phyloP scores from a whole-genome alignment of 64 coral and sea anemone species.

The Astreopora myriophthalma region DNA sequence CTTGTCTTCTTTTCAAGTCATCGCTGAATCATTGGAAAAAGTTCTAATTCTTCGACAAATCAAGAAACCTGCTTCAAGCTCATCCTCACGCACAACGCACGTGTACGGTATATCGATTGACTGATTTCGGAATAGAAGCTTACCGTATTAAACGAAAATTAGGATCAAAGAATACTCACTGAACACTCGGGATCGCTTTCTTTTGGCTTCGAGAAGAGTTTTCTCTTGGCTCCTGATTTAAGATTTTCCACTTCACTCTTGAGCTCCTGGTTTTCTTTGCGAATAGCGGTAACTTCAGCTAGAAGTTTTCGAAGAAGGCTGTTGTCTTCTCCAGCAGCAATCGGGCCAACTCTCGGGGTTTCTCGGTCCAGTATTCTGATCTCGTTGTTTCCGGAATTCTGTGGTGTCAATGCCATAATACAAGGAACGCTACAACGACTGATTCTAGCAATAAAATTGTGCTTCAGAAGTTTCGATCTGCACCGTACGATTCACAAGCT shows the following conservation, averaged over 20 bases:
- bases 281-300: not conserved
- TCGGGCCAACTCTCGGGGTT: not conserved
- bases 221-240: not conserved
- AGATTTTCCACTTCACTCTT: not conserved
- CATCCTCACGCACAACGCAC: not conserved
- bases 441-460: not conserved
- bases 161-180: not conserved
- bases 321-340: not conserved
- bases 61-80: not conserved
- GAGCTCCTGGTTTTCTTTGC: conserved; percentile 6
- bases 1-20: not conserved
- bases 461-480: not conserved
- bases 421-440: not conserved
- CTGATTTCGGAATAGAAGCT: not conserved
- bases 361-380: not conserved
- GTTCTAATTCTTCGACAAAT: not conserved
- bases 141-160: not conserved
- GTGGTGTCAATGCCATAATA: not conserved
- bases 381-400: not conserved
- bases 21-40: not conserved
- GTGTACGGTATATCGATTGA: not conserved
- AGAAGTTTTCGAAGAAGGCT: not conserved
- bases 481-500: not conserved
- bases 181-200: not conserved
- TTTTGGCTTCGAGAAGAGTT: not conserved